phyloP scores from a whole-genome alignment of 2,888 invertebrate species.

The Halictus ligatus region DNA sequence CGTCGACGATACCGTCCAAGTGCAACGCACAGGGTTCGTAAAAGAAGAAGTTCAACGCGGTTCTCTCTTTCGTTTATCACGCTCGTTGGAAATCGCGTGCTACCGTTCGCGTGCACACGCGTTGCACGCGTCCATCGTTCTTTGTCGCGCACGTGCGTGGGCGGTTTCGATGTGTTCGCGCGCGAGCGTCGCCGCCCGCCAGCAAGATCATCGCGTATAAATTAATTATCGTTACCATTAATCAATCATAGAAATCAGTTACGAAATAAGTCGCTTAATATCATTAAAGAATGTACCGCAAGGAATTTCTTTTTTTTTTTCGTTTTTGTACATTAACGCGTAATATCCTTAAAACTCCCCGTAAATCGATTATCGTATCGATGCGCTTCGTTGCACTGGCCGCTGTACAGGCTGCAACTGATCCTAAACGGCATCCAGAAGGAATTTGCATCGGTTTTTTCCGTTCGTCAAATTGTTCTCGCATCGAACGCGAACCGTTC shows the following conservation, averaged over 20 bases:
- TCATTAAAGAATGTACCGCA: conserved; percentile 77
- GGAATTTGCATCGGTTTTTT: not conserved
- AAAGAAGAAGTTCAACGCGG: not conserved
- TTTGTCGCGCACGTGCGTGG: not conserved
- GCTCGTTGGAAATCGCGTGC: not conserved
- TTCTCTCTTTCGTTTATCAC: not conserved
- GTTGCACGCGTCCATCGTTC: not conserved
- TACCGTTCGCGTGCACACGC: not conserved
- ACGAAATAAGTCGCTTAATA: conserved; percentile 68
- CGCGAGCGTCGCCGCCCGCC: conserved; percentile 37
- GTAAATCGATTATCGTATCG: conserved; percentile 51
- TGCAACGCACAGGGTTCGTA: not conserved
- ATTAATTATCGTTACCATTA: conserved; percentile 68
- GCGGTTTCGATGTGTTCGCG: conserved; percentile 13
- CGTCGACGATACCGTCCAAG: conserved; percentile 8
- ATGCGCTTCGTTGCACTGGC: conserved; percentile 41
- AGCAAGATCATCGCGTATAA: conserved; percentile 74
- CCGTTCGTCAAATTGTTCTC: not conserved
- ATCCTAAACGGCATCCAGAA: conserved; percentile 5
- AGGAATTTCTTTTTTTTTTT: conserved; percentile 60
- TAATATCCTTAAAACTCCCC: conserved; percentile 59
- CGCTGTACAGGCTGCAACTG: conserved; percentile 52
- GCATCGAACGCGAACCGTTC: not conserved
- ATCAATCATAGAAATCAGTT: conserved; percentile 68
- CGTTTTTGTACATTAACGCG: conserved; percentile 47